Evolutionary conservation across 1,140 invertebrate species (phyloP), one percentile per base, ranked within the genome.

Genomic region (Plectus sambesii): DNA sequence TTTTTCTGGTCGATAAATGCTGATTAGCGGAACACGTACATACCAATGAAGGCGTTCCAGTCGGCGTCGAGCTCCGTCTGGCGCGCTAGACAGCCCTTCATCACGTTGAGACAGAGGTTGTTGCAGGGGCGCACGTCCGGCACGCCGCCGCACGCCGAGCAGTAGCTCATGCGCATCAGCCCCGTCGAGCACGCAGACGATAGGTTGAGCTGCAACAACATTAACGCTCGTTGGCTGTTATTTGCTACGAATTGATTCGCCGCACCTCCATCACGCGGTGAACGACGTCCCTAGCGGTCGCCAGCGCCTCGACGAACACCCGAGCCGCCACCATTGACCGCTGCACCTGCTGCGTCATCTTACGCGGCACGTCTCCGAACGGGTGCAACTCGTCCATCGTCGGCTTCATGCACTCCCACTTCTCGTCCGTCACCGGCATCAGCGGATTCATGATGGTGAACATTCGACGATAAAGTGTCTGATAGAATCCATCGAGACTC

Each of bases 401-500:
- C 58, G 85, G 80, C 47, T 79, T 81, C 27, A 93, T 82, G 71
- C 89, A 94, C 20, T 78, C 77, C 53, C 87, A 70, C 68, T 88
- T 85, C 57, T 79, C 80, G 35, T 83, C 80, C 69, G 87, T 81
- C 63, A 93, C 89, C 36, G 75, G 75, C 66, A 92, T 90, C 67
- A 89, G 85, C 3, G 80, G 76, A 71, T 96, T 94, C 49, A 94
- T 74, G 22, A 94, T 86, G 49, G 61, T 49, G 72, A 96, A 96
- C 87, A 97, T 94, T 68, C 85, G 87, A 70, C 89, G 82, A 67
- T 94, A 89, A 0, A 96, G 78, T 3, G 80, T 82, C 42, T 79
- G 81, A 74, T 96, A 97, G 74, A 97, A 97, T 47, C 79, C 79
- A 57, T 94, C 84, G 80, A 96, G 82, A 17, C 84, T 82, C 15